These are phyloP conservation scores for Onychorhynchus coronatus DNA, from an alignment of 2,113 vertebrate species.

Conservation along the genomic window DNA sequence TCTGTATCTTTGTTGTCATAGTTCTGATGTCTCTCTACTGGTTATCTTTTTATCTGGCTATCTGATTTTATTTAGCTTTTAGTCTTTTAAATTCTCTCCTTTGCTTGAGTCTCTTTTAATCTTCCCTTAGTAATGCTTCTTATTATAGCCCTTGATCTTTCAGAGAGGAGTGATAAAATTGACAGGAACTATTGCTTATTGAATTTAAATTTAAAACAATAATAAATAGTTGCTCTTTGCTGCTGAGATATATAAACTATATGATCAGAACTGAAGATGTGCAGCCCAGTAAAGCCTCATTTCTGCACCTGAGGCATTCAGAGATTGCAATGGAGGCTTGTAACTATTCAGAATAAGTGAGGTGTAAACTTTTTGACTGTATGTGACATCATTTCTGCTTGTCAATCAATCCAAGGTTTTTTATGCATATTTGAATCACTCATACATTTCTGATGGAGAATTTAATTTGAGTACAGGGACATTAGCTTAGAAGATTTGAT, in stretches of 20 bases:
- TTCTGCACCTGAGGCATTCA: neutral
- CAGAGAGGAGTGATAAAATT: neutral
- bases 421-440: neutral
- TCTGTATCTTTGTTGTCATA: conserved; percentile 35
- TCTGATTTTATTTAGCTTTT: conserved; percentile 43
- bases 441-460: neutral
- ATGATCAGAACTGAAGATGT: neutral
- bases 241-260: neutral
- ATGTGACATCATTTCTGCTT: neutral
- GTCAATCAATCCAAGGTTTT: neutral
- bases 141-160: conserved; percentile 39
- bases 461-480: neutral
- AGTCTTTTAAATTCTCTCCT: conserved; percentile 29
- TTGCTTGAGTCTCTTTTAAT: conserved; percentile 46
- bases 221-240: neutral
- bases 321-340: neutral
- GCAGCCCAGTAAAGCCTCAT: neutral
- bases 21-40: conserved; percentile 1
- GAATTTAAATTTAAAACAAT: conserved; percentile 19
- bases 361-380: neutral
- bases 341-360: neutral
- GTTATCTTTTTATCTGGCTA: conserved; percentile 42
- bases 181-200: neutral
- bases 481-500: neutral
- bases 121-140: conserved; percentile 8